phyloP scores from a whole-genome alignment of 2,797 vertebrate genomes.

The Danio choprae region DNA sequence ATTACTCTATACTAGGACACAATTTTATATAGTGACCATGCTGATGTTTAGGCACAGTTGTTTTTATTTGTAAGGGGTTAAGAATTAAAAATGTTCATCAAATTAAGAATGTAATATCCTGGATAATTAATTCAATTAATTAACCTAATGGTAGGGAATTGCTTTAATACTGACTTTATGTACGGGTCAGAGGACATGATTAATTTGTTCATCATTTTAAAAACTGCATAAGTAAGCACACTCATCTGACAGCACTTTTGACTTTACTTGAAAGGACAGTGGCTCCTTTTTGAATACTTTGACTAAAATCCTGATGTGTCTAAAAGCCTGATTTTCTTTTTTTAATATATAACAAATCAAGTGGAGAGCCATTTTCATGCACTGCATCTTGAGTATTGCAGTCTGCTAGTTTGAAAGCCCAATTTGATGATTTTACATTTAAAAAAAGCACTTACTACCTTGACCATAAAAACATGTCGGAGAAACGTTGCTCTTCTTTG shows the following conservation, averaged over 20 bases:
- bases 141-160: not conserved
- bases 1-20: no score
- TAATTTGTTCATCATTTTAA: not conserved
- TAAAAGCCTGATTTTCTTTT: not conserved
- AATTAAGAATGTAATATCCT: not conserved
- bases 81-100: conserved; percentile 1
- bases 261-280: not conserved
- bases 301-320: not conserved
- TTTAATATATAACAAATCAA: not conserved
- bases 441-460: not conserved
- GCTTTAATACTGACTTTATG: not conserved
- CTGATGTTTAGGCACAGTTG: not conserved
- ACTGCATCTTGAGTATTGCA: not conserved
- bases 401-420: not conserved
- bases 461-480: not conserved
- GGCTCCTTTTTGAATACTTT: not conserved
- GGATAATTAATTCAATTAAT: not conserved
- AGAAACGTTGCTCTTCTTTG: not conserved
- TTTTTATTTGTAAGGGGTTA: no score
- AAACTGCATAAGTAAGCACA: not conserved
- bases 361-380: not conserved
- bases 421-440: not conserved
- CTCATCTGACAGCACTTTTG: not conserved
- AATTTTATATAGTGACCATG: no score
- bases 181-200: not conserved